Base-by-base conservation (phyloP, 2,888 invertebrate species). In the Tolmerus cingulatus region DNA sequence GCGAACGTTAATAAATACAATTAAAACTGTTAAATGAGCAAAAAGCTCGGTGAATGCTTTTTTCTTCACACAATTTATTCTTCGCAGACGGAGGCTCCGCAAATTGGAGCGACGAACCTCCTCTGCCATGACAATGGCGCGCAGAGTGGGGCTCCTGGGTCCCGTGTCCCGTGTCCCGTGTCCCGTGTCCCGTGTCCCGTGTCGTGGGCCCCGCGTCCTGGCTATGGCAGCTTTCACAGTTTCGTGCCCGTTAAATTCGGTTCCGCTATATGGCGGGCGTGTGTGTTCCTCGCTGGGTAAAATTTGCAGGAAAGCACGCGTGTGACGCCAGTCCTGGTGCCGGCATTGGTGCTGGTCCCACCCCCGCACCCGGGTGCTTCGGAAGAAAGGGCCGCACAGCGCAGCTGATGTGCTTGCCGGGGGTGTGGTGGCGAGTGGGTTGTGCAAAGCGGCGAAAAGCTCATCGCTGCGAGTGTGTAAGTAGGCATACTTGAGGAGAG, bases 1-100 rank as follows among this genome's bases (percentile, higher is more conserved):
- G 85, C 74, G 84, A 85, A 85, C 85, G 27, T 85, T 85, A 85
- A 85, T 85, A 85, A 85, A 74, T 85, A 51, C 74, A 85, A 85
- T 85, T 85, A 74, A 74, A 85, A 85, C 46, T 85, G 85, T 27
- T 46, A 85, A 85, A 85, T 74, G 85, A 85, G 74, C 85, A 85
- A 85, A 84, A 85, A 85, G 85, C 85, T 85, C 74, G 19, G 37
- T 46, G 85, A 74, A 74, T 85, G 74, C 74, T 74, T 27, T 74
- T 85, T 74, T 46, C 46, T 37, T 46, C 46, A 43, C 74, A 23
- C 85, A 74, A 85, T 85, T 85, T 85, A 85, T 85, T 85, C 85
- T 85, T 74, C 85, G 51, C 85, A 85, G 85, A 85, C 85, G 74
- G 74, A 66, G 46, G 85, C 85, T 74, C 85, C 74, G 14, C 85